phyloP scores from a whole-genome alignment of 2,113 vertebrate genomes.

The Charadrius vociferus region DNA sequence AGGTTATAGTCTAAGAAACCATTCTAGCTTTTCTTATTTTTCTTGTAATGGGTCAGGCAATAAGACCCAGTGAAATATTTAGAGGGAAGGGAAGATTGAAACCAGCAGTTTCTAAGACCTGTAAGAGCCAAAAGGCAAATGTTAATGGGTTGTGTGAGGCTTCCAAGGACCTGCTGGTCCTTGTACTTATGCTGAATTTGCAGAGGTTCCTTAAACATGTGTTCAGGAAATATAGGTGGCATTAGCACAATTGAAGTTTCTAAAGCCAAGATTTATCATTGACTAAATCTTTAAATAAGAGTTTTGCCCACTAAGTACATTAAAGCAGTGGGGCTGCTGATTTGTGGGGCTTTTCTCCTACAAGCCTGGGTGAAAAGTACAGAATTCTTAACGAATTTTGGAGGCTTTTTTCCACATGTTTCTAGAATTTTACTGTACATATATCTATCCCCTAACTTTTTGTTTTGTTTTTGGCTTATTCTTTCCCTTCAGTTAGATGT shows the following conservation, averaged over 20 bases:
- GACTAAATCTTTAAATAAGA: not conserved
- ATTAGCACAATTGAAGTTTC: conserved; percentile 14
- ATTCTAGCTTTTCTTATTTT: conserved; percentile 37
- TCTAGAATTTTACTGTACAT: not conserved
- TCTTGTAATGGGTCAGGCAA: conserved; percentile 48
- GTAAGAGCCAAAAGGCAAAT: conserved; percentile 51
- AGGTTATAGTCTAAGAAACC: conserved; percentile 47
- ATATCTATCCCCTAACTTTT: not conserved
- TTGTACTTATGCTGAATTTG: conserved; percentile 39
- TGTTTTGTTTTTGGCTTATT: not conserved
- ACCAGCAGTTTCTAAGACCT: conserved; percentile 22
- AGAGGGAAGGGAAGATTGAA: conserved; percentile 50
- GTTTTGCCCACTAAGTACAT: not conserved
- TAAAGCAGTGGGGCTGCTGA: not conserved
- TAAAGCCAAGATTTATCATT: conserved; percentile 29
- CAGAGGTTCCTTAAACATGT: conserved; percentile 42
- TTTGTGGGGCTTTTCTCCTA: not conserved
- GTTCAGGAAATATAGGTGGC: conserved; percentile 48
- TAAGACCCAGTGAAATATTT: conserved; percentile 48
- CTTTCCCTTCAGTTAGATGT: not conserved
- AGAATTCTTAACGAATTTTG: not conserved
- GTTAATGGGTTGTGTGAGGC: conserved; percentile 59
- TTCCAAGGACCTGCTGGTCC: conserved; percentile 64
- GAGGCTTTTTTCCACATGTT: not conserved
- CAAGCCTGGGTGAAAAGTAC: not conserved